Evolutionary conservation across 2,888 invertebrate species (phyloP), one percentile per base, ranked within the genome.

Genomic region (Tholera decimalis): DNA sequence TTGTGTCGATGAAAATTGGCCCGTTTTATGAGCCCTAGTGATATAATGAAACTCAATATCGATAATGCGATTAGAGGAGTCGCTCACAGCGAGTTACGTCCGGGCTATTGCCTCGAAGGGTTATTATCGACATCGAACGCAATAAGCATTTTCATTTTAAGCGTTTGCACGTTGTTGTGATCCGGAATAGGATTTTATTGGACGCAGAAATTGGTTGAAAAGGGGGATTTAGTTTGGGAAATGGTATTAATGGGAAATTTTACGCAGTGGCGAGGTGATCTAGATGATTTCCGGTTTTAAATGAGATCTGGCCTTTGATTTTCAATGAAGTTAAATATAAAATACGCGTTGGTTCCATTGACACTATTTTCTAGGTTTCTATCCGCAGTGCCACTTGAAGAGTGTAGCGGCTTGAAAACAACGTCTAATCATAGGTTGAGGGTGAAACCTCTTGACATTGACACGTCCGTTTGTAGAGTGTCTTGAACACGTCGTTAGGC

Each of bases 141-240:
- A 72, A 77, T 77, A 71, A 71, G 77, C 73, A 65, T 65, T 72
- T 65, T 77, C 73, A 77, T 64, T 73, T 64, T 47, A 64, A 64
- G 55, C 77, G 61, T 68, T 75, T 46, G 63, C 75, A 69, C 63
- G 74, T 64, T 70, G 74, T 71, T 66, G 53, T 50, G 74, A 59
- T 53, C 71, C 43, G 74, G 76, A 58, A 75, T 75, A 58, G 62
- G 73, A 75, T 73, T 75, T 68, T 58, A 73, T 73, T 73, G 54
- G 53, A 46, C 39, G 26, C 18, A 47, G 11, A 58, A 54, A 69
- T 73, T 75, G 57, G 30, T 13, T 68, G 53, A 69, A 30, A 51
- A 20, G 20, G 50, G 50, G 68, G 65, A 60, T 67, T 71, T 60
- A 73, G 71, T 66, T 74, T 46, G 20, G 39, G 54, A 15, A 44